Evolutionary conservation across 2,797 vertebrate species (phyloP).

Genomic region (Oophaga sylvatica): DNA sequence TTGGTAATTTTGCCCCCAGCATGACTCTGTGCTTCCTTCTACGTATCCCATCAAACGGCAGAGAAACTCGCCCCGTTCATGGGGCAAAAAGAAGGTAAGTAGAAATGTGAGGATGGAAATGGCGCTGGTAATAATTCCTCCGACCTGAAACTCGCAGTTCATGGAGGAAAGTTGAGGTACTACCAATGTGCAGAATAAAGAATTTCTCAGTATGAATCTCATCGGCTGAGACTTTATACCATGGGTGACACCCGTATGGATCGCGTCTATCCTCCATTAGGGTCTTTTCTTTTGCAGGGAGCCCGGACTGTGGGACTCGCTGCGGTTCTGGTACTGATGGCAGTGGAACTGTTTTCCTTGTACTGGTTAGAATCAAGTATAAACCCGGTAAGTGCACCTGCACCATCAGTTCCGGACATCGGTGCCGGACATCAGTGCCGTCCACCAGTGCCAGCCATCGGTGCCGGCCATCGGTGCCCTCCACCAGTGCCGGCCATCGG

Average conservation of each 20-base stretch:
- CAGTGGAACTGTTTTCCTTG: neutral
- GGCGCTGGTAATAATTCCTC: neutral
- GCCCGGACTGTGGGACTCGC: neutral
- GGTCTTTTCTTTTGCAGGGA: neutral
- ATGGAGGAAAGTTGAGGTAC: neutral
- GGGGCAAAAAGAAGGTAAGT: slow-evolving; percentile 9
- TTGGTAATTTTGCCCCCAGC: neutral
- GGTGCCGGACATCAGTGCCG: too few relatives aligned
- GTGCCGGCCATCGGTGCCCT: too few relatives aligned
- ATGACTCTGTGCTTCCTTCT: neutral
- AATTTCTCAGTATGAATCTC: too few relatives aligned
- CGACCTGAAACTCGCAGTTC: neutral
- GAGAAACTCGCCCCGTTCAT: neutral
- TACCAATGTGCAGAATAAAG: too few relatives aligned
- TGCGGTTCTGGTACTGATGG: neutral
- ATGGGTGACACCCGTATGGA: neutral
- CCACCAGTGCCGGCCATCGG: too few relatives aligned
- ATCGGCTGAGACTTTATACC: too few relatives aligned
- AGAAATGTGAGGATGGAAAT: neutral
- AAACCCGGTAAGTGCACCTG: neutral
- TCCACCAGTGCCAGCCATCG: too few relatives aligned
- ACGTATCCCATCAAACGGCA: neutral
- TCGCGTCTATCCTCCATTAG: neutral
- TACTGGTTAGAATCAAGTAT: neutral
- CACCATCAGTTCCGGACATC: neutral